Conservation (phyloP, 2,888 invertebrate genomes). For the Ochropleura leucogaster region DNA sequence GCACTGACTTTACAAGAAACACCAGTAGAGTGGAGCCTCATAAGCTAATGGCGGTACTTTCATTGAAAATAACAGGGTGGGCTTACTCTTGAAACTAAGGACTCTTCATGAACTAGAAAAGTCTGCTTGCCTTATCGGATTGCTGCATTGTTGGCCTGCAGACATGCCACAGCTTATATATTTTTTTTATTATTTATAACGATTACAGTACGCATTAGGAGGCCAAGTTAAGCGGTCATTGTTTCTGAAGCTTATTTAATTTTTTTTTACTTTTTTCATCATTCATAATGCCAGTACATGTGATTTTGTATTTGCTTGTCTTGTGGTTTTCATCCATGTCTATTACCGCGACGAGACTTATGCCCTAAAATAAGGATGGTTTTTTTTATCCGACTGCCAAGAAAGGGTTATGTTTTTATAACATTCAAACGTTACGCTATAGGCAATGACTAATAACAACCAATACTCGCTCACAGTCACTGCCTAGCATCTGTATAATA, state of each 20-base stretch:
- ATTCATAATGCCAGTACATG: no score
- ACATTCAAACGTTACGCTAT: background rate
- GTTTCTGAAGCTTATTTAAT: no score
- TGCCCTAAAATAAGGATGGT: background rate
- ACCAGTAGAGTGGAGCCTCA: background rate
- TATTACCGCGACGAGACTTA: background rate
- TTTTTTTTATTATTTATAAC: no score
- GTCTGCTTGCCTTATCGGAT: no score
- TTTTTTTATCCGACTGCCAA: no score
- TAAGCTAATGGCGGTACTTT: background rate
- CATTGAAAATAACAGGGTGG: no score
- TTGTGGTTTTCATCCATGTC: background rate
- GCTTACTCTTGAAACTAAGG: no score
- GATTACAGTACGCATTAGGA: background rate
- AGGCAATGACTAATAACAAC: background rate
- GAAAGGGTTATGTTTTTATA: background rate
- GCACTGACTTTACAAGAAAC: background rate
- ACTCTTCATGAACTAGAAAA: no score
- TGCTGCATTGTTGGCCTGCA: no score
- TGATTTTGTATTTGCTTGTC: no score
- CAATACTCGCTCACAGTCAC: background rate
- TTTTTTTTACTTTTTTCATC: no score
- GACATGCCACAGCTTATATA: no score
- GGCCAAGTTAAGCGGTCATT: background rate
- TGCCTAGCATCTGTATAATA: conserved; percentile 11